Evolutionary conservation across 23 tunicate genomes (phyloP).

Genomic region (Trididemnum clinides): DNA sequence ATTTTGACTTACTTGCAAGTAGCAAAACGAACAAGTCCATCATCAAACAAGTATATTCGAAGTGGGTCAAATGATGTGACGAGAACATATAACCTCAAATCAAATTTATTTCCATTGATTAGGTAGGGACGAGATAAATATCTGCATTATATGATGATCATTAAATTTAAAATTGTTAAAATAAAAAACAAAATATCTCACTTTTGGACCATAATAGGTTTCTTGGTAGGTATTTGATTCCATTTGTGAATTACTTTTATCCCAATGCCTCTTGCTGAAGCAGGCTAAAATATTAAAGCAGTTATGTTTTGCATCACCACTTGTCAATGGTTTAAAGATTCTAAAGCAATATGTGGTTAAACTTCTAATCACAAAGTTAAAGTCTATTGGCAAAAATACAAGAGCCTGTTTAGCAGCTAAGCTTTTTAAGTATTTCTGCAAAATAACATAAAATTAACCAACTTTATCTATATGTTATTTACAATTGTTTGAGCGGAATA

Average conservation of each 20-base stretch:
- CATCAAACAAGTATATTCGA: conserved; percentile 84
- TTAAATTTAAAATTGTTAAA: neutral
- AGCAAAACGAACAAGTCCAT: conserved; percentile 98
- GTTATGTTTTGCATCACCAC: too few species aligned
- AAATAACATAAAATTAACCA: too few species aligned
- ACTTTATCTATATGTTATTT: too few species aligned
- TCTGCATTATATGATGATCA: too few species aligned
- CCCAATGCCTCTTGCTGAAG: conserved; percentile 99
- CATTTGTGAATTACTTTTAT: conserved; percentile 84
- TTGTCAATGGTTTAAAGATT: too few species aligned
- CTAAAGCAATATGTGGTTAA: too few species aligned
- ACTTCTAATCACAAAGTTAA: too few species aligned
- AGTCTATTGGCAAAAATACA: too few species aligned
- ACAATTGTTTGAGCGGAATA: too few species aligned
- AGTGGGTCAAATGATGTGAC: conserved; percentile 96
- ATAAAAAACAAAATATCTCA: conserved; percentile 8
- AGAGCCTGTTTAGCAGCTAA: too few species aligned
- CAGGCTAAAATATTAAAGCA: conserved; percentile 89
- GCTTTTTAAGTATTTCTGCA: too few species aligned
- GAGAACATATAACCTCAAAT: conserved; percentile 86
- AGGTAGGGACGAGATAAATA: conserved; percentile 86
- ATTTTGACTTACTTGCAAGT: conserved; percentile 76
- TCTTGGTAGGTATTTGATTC: conserved; percentile 85
- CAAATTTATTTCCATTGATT: conserved; percentile 92
- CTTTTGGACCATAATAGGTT: conserved; percentile 93